Evolutionary conservation across 2,888 invertebrate species (phyloP), one percentile per base, ranked within the genome.

Genomic region (Nymphalis c-album): DNA sequence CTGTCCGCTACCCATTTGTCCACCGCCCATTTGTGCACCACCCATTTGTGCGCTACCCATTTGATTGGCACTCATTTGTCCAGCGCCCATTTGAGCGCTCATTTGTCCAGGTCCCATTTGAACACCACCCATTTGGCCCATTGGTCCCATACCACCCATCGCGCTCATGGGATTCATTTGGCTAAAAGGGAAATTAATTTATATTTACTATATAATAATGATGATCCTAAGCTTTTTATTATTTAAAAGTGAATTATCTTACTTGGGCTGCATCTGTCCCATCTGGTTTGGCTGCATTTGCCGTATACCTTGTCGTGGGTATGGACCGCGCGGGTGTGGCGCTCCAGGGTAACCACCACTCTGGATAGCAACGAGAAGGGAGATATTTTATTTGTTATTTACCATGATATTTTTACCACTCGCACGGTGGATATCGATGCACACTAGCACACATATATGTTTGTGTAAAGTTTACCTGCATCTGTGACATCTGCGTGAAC

Each of bases 231-330:
- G 17, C 46, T 17, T 22, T 22, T 61, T 16, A 31, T 18, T 50
- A 8, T 46, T 17, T 50, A 5, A 5, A 40, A 50, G 4, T 46
- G 57, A 51, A 53, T 50, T 8, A 63, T 31, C 88, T 83, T 71
- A 92, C 92, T 85, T 86, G 48, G 89, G 77, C 70, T 91, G 92
- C 88, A 92, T 92, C 47, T 86, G 87, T 1, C 83, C 85, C 91
- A 92, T 91, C 74, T 91, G 92, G 75, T 87, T 90, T 18, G 92
- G 91, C 68, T 90, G 91, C 90, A 92, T 90, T 71, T 87, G 92
- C 0, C 92, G 73, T 84, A 92, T 91, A 72, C 81, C 81, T 67
- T 87, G 92, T 0, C 92, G 85, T 50, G 91, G 90, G 84, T 89
- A 92, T 0, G 86, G 86, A 0, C 80, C 86, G 17, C 91, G 79